A percentile compares a stretch with the other conserved stretches of the same genome.
These are phyloP conservation scores for Dendrolimus houi DNA, from an alignment of 2,888 invertebrate genomes.

Conservation along the genomic window DNA sequence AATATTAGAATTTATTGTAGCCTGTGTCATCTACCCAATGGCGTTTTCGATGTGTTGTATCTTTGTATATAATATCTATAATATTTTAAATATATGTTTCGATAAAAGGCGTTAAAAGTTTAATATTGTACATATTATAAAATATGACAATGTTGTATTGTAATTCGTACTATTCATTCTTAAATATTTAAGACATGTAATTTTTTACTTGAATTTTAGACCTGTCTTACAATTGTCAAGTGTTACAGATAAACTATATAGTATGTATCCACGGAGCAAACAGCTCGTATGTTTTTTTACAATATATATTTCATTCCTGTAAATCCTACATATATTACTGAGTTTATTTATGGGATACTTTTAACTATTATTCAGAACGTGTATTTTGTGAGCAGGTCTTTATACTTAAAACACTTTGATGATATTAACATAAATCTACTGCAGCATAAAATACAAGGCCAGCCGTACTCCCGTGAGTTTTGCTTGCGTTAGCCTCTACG, in stretches of 20 bases:
- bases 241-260: neutral
- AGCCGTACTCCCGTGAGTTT: too few relatives aligned
- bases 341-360: too few relatives aligned
- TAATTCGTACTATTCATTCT: neutral
- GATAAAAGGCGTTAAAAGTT: neutral
- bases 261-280: neutral
- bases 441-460: too few relatives aligned
- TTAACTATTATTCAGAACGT: too few relatives aligned
- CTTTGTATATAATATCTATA: neutral
- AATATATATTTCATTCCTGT: neutral
- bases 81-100: too few relatives aligned
- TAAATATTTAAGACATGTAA: neutral
- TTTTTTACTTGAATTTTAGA: neutral
- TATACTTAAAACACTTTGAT: too few relatives aligned
- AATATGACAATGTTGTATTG: neutral
- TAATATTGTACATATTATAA: neutral
- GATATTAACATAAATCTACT: too few relatives aligned
- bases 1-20: neutral
- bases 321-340: too few relatives aligned
- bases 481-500: too few relatives aligned
- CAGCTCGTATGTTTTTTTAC: neutral
- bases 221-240: neutral
- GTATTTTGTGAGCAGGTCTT: too few relatives aligned
- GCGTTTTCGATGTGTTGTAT: neutral
- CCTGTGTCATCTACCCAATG: neutral